These are phyloP conservation scores for Albula glossodonta DNA, from an alignment of 2,113 vertebrate genomes.

Conservation along the genomic window DNA sequence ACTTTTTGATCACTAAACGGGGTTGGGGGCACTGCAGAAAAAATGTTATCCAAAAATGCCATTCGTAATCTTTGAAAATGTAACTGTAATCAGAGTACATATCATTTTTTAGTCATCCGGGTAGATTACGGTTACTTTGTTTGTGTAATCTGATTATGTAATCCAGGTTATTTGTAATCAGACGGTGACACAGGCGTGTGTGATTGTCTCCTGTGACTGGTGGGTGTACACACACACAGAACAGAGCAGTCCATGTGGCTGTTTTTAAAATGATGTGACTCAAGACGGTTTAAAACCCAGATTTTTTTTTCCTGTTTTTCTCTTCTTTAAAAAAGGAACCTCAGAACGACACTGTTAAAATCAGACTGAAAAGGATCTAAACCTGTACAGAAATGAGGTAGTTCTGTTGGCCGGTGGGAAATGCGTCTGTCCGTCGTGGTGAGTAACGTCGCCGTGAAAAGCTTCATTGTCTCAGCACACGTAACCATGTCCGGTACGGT, in stretches of 20 bases:
- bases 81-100: too few species aligned
- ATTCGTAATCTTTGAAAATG: too few species aligned
- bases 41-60: too few species aligned
- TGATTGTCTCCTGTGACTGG: neutral
- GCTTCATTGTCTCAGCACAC: slow-evolving; percentile 44
- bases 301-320: neutral
- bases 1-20: too few species aligned
- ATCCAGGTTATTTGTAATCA: too few species aligned
- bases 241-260: slow-evolving; percentile 42
- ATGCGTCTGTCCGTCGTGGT: slow-evolving; percentile 29
- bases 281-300: slow-evolving; percentile 40
- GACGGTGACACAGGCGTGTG: too few species aligned
- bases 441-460: slow-evolving; percentile 40
- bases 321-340: slow-evolving; percentile 45
- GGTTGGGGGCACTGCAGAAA: too few species aligned
- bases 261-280: slow-evolving; percentile 44
- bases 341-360: slow-evolving; percentile 50
- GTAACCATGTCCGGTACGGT: slow-evolving; percentile 24
- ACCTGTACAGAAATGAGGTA: slow-evolving; percentile 74
- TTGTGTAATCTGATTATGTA: too few species aligned
- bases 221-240: slow-evolving; percentile 35
- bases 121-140: too few species aligned
- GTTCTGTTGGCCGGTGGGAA: slow-evolving; percentile 62
- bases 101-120: too few species aligned
- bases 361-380: slow-evolving; percentile 41